Percentiles rank a stretch among this genome's conserved stretches.
Evolutionary conservation across 2,113 vertebrate species (phyloP).

Genomic region (Tachycineta bicolor): DNA sequence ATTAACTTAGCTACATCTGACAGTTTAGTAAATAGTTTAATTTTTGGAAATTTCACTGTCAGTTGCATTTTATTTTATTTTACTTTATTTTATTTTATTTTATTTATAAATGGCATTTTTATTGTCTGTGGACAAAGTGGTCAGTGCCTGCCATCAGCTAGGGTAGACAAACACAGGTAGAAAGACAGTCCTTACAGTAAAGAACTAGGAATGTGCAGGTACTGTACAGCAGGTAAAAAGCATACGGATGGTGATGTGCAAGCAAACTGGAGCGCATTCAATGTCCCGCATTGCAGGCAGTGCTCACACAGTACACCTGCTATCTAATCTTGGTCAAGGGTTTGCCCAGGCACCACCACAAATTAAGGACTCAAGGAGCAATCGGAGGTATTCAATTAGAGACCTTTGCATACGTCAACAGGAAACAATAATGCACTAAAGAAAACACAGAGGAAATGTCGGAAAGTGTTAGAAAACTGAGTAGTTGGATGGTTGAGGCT

Average conservation of each 20-base stretch:
- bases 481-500: not conserved
- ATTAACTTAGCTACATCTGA: not conserved
- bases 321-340: not conserved
- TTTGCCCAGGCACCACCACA: not conserved
- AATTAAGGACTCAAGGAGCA: not conserved
- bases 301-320: not conserved
- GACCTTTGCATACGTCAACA: not conserved
- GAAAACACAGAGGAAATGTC: not conserved
- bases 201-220: not conserved
- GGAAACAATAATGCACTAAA: not conserved
- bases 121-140: not conserved
- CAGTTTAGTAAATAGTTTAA: not conserved
- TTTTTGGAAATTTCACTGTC: not conserved
- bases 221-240: not conserved
- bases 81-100: too few species aligned
- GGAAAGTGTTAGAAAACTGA: not conserved
- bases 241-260: not conserved
- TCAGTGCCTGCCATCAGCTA: not conserved
- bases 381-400: not conserved
- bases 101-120: too few species aligned
- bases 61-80: not conserved
- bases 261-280: not conserved
- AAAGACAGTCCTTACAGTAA: not conserved
- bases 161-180: not conserved
- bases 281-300: not conserved